These are phyloP conservation scores for Asbolus verrucosus DNA, from an alignment of 1,140 invertebrate genomes.

Conservation along the genomic window DNA sequence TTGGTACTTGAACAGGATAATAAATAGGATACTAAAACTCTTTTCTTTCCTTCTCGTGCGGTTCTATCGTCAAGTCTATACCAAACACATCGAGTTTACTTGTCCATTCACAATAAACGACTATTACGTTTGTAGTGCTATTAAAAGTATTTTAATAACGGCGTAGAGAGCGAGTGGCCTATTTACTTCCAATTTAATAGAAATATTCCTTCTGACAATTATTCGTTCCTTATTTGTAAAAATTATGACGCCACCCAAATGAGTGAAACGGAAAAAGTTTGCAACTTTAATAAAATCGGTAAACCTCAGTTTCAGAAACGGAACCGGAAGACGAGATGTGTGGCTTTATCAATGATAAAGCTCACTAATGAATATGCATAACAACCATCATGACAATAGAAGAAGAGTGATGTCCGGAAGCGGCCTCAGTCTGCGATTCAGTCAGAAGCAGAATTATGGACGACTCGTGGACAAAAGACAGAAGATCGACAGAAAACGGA, in stretches of 20 bases:
- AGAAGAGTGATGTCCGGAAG: conserved; percentile 24
- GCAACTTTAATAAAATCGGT: background rate
- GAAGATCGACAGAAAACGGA: conserved; percentile 4
- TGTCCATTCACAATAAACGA: too few relatives aligned
- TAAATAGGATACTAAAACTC: too few relatives aligned
- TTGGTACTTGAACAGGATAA: too few relatives aligned
- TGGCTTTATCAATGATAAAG: background rate
- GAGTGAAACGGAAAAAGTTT: background rate
- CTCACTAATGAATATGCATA: conserved; percentile 26
- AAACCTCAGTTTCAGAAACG: background rate
- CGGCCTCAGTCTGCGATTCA: background rate
- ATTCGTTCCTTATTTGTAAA: background rate
- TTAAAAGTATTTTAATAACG: conserved; percentile 31
- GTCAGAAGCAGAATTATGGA: background rate
- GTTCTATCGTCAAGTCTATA: too few relatives aligned
- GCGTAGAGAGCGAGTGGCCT: conserved; percentile 7
- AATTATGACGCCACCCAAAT: background rate
- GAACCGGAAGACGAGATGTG: background rate
- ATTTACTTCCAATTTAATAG: conserved; percentile 23
- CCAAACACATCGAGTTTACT: too few relatives aligned
- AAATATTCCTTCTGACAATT: conserved; percentile 15
- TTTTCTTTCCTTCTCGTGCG: too few relatives aligned
- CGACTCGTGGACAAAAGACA: conserved; percentile 13
- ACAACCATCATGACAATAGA: conserved; percentile 29
- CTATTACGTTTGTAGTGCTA: conserved; percentile 20